Conservation (phyloP, 2,797 vertebrate genomes). For the Streptopelia turtur region DNA sequence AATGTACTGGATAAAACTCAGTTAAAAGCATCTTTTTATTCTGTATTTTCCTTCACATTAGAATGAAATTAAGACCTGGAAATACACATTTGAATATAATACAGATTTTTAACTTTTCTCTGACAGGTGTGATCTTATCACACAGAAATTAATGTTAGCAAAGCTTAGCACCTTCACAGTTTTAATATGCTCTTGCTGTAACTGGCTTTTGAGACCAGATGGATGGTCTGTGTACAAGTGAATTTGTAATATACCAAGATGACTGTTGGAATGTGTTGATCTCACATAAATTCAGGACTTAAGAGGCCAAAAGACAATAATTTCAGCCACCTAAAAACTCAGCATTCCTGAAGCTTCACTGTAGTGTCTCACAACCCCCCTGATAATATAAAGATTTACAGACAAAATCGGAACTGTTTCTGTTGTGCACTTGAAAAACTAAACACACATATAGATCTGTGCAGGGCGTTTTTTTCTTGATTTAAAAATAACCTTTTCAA, state of each 20-base stretch:
- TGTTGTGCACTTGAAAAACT: background rate
- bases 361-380: background rate
- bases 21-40: background rate
- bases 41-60: background rate
- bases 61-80: background rate
- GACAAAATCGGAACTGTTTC: background rate
- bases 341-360: background rate
- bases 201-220: constrained; percentile 8
- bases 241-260: background rate
- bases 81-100: background rate
- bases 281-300: background rate
- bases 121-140: background rate
- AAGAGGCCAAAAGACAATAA: background rate
- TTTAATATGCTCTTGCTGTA: background rate
- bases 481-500: background rate
- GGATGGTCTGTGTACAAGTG: background rate
- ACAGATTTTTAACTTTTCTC: background rate
- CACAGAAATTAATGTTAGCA: background rate
- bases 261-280: background rate
- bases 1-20: background rate
- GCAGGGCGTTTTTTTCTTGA: background rate
- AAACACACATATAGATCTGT: background rate
- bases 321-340: background rate
- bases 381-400: background rate
- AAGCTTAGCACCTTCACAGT: background rate